Evolutionary conservation across 2,888 invertebrate genomes (phyloP).

Genomic region (Miltochrista miniata): DNA sequence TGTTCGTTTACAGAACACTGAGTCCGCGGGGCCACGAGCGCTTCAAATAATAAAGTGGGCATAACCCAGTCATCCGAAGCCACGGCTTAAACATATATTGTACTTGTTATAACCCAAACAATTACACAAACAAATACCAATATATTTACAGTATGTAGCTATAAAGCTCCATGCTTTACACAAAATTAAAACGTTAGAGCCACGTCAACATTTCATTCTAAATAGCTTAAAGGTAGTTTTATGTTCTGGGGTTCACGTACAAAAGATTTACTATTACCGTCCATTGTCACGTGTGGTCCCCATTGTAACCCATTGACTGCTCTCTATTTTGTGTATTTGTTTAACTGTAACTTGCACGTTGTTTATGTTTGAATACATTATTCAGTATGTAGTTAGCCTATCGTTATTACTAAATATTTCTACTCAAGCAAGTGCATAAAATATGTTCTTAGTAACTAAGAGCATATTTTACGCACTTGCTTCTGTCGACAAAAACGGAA

Average conservation of each 20-base stretch:
- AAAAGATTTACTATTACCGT: conserved; percentile 22
- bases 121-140: too few species aligned
- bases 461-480: not conserved
- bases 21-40: too few species aligned
- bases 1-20: too few species aligned
- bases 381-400: not conserved
- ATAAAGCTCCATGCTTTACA: too few species aligned
- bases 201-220: not conserved
- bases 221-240: conserved; percentile 1
- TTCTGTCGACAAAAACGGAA: conserved; percentile 12
- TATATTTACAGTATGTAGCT: too few species aligned
- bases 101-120: not conserved
- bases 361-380: conserved; percentile 2
- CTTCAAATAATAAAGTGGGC: too few species aligned
- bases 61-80: too few species aligned
- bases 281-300: conserved; percentile 30
- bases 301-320: conserved; percentile 16
- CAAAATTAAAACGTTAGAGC: not conserved
- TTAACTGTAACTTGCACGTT: conserved; percentile 9
- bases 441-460: too few species aligned
- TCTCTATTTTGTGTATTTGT: conserved; percentile 25
- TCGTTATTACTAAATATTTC: not conserved
- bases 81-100: too few species aligned
- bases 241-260: conserved; percentile 9
- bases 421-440: not conserved